Percentiles rank a stretch among this genome's conserved stretches.
These are phyloP conservation scores for Spilarctia lutea DNA, from an alignment of 2,888 invertebrate species.

Conservation along the genomic window DNA sequence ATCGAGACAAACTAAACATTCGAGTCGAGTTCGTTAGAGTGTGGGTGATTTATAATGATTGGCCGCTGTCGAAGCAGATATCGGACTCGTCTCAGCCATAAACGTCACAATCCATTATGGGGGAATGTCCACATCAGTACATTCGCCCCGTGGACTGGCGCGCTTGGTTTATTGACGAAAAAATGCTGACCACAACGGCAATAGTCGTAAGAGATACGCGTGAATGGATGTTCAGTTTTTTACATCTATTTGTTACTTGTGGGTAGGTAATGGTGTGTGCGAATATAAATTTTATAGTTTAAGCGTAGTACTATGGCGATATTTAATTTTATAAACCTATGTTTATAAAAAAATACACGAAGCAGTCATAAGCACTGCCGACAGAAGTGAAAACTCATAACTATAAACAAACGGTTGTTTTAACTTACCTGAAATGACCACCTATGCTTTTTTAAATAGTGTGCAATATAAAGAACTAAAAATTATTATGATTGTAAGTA, in stretches of 20 bases:
- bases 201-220: constrained; percentile 26
- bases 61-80: constrained; percentile 56
- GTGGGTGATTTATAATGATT: constrained; percentile 56
- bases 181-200: constrained; percentile 49
- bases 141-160: constrained; percentile 47
- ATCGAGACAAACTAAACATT: constrained; percentile 52
- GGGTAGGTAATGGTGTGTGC: constrained; percentile 20
- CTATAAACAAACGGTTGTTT: too few relatives aligned
- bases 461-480: too few relatives aligned
- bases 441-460: too few relatives aligned
- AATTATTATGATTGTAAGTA: too few relatives aligned
- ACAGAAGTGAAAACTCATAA: too few relatives aligned
- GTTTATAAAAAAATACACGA: too few relatives aligned
- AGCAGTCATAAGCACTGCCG: too few relatives aligned
- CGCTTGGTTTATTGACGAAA: constrained; percentile 52
- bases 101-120: constrained; percentile 57
- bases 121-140: constrained; percentile 54
- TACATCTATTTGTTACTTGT: constrained; percentile 39
- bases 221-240: constrained; percentile 30
- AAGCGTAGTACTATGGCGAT: not conserved
- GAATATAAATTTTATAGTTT: constrained; percentile 12
- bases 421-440: too few relatives aligned
- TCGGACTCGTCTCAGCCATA: constrained; percentile 52
- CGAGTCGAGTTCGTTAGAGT: constrained; percentile 50
- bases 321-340: not conserved